phyloP scores from a whole-genome alignment of 2,797 vertebrate species.

The Sebastolobus alascanus region DNA sequence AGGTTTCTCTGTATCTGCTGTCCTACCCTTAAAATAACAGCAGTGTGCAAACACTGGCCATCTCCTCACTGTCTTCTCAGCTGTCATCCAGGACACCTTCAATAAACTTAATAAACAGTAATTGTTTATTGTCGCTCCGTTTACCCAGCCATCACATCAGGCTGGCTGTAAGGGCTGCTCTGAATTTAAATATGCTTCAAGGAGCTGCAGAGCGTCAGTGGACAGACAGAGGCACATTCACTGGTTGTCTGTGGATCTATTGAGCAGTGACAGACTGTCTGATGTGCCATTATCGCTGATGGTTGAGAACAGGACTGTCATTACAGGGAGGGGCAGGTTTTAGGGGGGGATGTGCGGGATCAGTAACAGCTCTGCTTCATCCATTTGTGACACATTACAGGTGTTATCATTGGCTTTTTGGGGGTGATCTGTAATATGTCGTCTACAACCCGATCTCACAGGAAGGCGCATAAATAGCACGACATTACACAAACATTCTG shows the following conservation, averaged over 20 bases:
- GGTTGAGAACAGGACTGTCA: not conserved
- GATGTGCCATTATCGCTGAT: not conserved
- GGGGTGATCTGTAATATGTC: not conserved
- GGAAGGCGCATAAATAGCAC: no score
- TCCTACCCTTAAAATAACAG: constrained; percentile 12
- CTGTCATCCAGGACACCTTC: constrained; percentile 59
- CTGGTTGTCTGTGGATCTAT: not conserved
- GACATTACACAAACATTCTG: no score
- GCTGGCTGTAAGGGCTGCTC: not conserved
- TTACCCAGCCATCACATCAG: constrained; percentile 50
- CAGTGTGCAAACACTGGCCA: constrained; percentile 38
- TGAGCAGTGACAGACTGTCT: constrained; percentile 10
- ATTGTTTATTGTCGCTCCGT: constrained; percentile 63
- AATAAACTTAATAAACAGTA: constrained; percentile 64
- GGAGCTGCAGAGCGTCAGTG: constrained; percentile 11
- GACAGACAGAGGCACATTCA: not conserved
- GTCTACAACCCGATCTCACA: no score
- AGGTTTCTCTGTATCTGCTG: constrained; percentile 14
- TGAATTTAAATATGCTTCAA: constrained; percentile 51
- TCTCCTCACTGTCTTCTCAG: constrained; percentile 32
- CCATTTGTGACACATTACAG: not conserved
- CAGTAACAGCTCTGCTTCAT: not conserved
- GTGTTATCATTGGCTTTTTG: not conserved
- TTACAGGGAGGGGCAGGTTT: not conserved
- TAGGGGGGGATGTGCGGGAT: not conserved